Evolutionary conservation across 2,113 vertebrate genomes (phyloP), one percentile per base, ranked within the genome.

Genomic region (Neofelis nebulosa): DNA sequence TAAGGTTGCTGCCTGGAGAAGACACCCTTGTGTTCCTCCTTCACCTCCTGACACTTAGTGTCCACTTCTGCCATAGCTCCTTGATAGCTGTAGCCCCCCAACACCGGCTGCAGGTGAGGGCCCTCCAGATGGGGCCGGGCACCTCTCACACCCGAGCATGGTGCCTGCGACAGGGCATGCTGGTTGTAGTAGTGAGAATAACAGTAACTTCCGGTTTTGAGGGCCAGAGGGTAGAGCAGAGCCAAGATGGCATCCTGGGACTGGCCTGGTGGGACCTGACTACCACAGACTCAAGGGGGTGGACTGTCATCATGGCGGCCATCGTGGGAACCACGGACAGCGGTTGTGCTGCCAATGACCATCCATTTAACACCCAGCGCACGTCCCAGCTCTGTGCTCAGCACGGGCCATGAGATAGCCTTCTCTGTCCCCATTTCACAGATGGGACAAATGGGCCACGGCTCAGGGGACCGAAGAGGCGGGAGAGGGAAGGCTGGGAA

Each of bases 111-210:
- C 74, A n/a, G 50, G 38, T 0, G 7, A 12, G n/a, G 29, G 45
- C 80, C 23, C 27, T 61, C 48, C 7, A 4, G 12, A 36, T 68
- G 25, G 55, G 27, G 25, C 50, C 0, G 10, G 73, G 61, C 15
- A 2, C 0, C 0, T 36, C 45, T 31, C 29, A 31, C 4, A 7
- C 50, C 3, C 5, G 4, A 69, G 31, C 41, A 19, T 0, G 0
- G 55, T 57, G 38, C n/a, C 8, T 2, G 52, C 21, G 14, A 48
- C 3, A 16, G 66, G 18, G 36, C 2, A 5, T 8, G 0, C 14
- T 14, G 36, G 29, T 29, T 31, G 21, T 9, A 45, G 7, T 15
- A 1, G 31, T 12, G 2, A 9, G 4, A 16, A n/a, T 9, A 33
- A 38, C 0, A 6, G 8, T 6, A n/a, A 31, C 25, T 45, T 31